A percentile compares a stretch with the other conserved stretches of the same genome.
phyloP scores from a whole-genome alignment of 1,140 invertebrate genomes.

The Ditylenchus dipsaci region DNA sequence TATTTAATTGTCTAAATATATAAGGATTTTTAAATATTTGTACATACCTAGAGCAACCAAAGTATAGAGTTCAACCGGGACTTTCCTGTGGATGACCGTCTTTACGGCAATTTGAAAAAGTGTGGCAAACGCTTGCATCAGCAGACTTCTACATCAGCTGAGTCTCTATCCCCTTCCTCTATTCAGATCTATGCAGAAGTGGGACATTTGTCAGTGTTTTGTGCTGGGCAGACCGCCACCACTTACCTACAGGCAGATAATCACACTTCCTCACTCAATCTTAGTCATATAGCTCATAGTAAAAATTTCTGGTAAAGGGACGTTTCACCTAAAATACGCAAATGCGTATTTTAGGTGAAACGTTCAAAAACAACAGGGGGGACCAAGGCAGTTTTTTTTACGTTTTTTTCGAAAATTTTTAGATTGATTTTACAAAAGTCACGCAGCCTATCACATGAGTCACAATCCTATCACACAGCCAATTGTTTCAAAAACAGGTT shows the following conservation, averaged over 20 bases:
- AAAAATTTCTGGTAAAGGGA: not conserved
- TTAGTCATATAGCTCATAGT: not conserved
- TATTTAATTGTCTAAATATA: not conserved
- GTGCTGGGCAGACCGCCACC: not conserved
- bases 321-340: too few species aligned
- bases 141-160: constrained; percentile 4
- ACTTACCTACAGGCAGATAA: not conserved
- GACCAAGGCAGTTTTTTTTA: too few species aligned
- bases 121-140: constrained; percentile 2
- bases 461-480: too few species aligned
- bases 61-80: constrained; percentile 9
- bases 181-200: constrained; percentile 32
- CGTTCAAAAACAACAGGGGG: too few species aligned
- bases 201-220: constrained; percentile 24
- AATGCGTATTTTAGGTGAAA: too few species aligned
- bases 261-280: not conserved
- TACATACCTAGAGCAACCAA: constrained; percentile 11
- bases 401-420: too few species aligned
- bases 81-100: constrained; percentile 25
- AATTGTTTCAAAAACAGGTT: too few species aligned
- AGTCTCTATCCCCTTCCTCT: constrained; percentile 8
- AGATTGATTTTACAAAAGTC: too few species aligned
- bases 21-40: not conserved
- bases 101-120: constrained; percentile 23
- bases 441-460: too few species aligned